These are phyloP conservation scores for Melolontha melolontha DNA, from an alignment of 2,888 invertebrate species.

Conservation along the genomic window DNA sequence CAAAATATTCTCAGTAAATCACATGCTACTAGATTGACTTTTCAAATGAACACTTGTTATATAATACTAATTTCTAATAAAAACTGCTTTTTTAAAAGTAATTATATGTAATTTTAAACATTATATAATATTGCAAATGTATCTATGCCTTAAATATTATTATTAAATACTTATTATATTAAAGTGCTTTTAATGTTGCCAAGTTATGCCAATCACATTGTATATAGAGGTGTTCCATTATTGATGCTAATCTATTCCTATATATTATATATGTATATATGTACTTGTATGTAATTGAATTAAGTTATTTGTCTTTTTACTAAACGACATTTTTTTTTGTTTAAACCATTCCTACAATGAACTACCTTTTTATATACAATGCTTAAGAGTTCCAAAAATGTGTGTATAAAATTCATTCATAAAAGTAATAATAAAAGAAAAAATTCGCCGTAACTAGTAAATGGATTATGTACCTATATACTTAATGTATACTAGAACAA, in stretches of 20 bases:
- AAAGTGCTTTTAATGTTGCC: slow-evolving; percentile 5
- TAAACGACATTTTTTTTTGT: neutral
- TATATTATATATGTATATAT: no score
- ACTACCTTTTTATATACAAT: slow-evolving; percentile 19
- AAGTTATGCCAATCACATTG: slow-evolving; percentile 24
- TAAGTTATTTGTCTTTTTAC: no score
- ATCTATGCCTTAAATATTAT: no score
- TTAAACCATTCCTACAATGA: slow-evolving; percentile 20
- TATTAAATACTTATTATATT: neutral
- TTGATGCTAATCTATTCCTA: neutral
- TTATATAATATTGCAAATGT: no score
- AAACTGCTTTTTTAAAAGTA: no score
- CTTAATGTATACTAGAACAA: neutral
- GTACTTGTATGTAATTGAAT: no score
- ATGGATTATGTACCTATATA: neutral
- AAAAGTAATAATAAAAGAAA: neutral
- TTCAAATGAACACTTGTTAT: no score
- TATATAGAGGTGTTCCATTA: slow-evolving; percentile 25
- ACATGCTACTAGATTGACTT: no score
- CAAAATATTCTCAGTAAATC: no score
- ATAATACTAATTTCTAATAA: no score
- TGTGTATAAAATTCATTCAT: slow-evolving; percentile 9
- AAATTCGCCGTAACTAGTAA: neutral
- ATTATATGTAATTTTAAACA: no score
- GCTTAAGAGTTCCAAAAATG: slow-evolving; percentile 5